Percentiles rank a stretch among this genome's conserved stretches.
These are phyloP conservation scores for Hirudo medicinalis DNA, from an alignment of 1,140 invertebrate genomes.

Conservation along the genomic window DNA sequence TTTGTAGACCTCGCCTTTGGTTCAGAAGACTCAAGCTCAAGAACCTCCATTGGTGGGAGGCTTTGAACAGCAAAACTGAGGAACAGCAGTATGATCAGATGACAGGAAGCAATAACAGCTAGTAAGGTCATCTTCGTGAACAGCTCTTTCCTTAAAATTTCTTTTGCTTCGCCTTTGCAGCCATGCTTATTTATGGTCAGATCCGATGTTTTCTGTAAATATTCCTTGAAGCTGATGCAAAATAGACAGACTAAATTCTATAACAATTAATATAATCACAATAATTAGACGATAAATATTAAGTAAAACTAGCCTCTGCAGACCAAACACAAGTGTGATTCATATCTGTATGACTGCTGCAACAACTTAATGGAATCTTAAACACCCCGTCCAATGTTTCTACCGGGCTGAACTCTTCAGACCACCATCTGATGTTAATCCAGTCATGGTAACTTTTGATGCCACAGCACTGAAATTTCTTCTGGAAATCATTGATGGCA, in stretches of 20 bases:
- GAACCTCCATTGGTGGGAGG: conserved; percentile 4
- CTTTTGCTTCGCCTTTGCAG: conserved; percentile 7
- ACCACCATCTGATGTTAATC: neutral
- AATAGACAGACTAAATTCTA: neutral
- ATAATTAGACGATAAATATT: neutral
- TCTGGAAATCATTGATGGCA: neutral
- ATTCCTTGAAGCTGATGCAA: neutral
- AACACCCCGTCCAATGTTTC: neutral
- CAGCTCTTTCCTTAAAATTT: neutral
- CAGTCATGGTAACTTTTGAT: conserved; percentile 3
- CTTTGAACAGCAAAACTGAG: neutral
- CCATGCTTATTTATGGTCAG: conserved; percentile 7
- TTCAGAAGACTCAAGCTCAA: neutral
- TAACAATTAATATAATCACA: neutral
- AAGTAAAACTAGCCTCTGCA: neutral
- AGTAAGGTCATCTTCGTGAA: neutral
- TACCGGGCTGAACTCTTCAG: neutral
- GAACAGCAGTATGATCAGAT: neutral
- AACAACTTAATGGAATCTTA: conserved; percentile 5
- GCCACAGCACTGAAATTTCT: neutral
- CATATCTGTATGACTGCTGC: neutral
- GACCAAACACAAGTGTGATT: neutral
- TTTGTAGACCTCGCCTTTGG: neutral
- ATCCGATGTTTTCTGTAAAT: neutral
- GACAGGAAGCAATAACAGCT: neutral